Evolutionary conservation across 2,888 invertebrate genomes (phyloP).

Genomic region (Endomychus coccineus): DNA sequence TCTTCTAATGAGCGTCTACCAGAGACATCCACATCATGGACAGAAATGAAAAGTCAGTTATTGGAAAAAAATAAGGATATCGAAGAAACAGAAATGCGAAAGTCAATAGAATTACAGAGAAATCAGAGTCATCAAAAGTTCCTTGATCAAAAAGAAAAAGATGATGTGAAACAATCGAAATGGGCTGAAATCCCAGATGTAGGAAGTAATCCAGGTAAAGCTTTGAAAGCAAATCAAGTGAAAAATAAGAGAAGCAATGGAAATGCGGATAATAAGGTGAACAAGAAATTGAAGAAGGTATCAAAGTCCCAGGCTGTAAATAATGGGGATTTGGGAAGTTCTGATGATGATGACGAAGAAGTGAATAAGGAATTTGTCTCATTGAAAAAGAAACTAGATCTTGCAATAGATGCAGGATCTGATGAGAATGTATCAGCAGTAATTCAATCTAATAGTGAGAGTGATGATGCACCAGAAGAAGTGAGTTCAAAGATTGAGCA

Average conservation of each 20-base stretch:
- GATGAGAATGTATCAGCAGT: neutral
- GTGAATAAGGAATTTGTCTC: neutral
- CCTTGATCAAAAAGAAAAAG: constrained; percentile 42
- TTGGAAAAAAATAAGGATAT: constrained; percentile 47
- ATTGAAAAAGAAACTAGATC: neutral
- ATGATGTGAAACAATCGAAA: constrained; percentile 44
- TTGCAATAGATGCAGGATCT: neutral
- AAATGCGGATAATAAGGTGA: constrained; percentile 6
- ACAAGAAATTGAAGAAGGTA: constrained; percentile 6
- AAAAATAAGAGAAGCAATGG: too few species aligned
- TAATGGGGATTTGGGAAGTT: too few species aligned
- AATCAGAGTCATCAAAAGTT: constrained; percentile 30
- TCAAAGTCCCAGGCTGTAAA: too few species aligned
- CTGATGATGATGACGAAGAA: too few species aligned
- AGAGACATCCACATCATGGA: constrained; percentile 67
- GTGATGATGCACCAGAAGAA: constrained; percentile 15
- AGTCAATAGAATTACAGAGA: constrained; percentile 33
- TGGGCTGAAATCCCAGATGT: constrained; percentile 51
- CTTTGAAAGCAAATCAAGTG: constrained; percentile 13
- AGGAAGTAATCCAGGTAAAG: constrained; percentile 3
- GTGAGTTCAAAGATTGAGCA: constrained; percentile 27
- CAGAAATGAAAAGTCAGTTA: constrained; percentile 59
- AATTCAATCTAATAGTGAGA: constrained; percentile 5
- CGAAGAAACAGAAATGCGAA: constrained; percentile 46
- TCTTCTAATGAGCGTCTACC: constrained; percentile 62